Evolutionary conservation across 2,113 vertebrate genomes (phyloP).

Genomic region (Hyaena hyaena): DNA sequence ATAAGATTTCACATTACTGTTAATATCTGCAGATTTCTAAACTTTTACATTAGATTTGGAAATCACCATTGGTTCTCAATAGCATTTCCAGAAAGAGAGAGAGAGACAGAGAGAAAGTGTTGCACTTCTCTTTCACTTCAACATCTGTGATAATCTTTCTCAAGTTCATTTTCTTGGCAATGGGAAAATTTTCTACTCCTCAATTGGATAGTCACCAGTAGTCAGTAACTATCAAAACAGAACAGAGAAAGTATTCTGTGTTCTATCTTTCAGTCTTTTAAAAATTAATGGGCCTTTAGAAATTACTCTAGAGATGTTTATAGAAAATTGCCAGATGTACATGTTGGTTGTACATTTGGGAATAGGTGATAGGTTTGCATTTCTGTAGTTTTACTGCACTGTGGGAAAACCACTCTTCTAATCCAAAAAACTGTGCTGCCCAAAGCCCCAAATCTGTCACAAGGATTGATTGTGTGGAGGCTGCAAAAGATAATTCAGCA

Average conservation of each 20-base stretch:
- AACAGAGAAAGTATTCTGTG: not conserved
- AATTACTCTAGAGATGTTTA: conserved; percentile 60
- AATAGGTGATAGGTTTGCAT: not conserved
- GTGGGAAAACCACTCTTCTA: not conserved
- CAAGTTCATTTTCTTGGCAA: conserved; percentile 44
- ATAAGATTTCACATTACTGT: conserved; percentile 8
- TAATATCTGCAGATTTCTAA: not conserved
- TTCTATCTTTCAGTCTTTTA: conserved; percentile 41
- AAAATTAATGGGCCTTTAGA: conserved; percentile 66
- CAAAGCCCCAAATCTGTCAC: conserved; percentile 42
- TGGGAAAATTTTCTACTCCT: not conserved
- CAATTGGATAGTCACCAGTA: not conserved
- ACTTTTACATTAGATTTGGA: conserved; percentile 41
- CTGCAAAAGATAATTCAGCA: conserved; percentile 43
- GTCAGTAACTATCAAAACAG: conserved; percentile 17
- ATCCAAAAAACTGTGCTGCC: not conserved
- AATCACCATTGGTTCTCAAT: not conserved
- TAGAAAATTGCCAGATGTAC: conserved; percentile 28
- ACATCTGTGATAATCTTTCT: conserved; percentile 41
- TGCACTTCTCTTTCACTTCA: conserved; percentile 11
- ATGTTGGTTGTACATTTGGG: not conserved
- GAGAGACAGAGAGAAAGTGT: not conserved
- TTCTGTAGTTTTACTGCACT: not conserved
- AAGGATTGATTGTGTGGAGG: conserved; percentile 31
- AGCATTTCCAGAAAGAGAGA: not conserved